Percentiles rank a stretch among this genome's conserved stretches.
phyloP scores from a whole-genome alignment of 2,797 vertebrate species.

The Bufotes viridis region DNA sequence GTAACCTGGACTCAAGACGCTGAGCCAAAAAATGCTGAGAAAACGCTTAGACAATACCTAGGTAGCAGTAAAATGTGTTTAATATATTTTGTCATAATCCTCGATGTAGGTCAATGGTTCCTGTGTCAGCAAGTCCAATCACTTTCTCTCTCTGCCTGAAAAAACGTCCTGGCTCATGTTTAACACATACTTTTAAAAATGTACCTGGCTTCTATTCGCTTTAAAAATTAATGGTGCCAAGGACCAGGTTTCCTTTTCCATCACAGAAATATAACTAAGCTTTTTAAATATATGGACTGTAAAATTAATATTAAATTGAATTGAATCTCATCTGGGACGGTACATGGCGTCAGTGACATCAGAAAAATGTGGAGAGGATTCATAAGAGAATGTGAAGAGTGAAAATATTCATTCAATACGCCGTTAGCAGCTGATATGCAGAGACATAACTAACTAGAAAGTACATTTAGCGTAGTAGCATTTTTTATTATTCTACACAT shows the following conservation, averaged over 20 bases:
- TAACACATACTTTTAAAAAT: conserved; percentile 39
- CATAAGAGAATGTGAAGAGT: neutral
- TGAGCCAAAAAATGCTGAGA: conserved; percentile 43
- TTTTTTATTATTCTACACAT: no score
- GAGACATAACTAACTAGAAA: neutral
- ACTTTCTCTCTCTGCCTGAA: conserved; percentile 24
- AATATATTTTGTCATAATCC: conserved; percentile 60
- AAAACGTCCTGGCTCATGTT: conserved; percentile 36
- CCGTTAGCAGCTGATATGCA: neutral
- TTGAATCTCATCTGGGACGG: neutral
- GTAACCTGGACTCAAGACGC: conserved; percentile 31
- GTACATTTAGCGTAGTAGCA: neutral
- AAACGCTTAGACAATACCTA: conserved; percentile 55
- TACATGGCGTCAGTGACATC: neutral
- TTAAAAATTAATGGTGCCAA: conserved; percentile 51
- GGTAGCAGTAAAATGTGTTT: conserved; percentile 60
- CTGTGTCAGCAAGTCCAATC: conserved; percentile 56
- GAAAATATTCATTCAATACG: neutral
- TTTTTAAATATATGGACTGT: conserved; percentile 43
- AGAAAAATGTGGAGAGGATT: neutral
- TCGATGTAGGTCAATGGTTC: conserved; percentile 58
- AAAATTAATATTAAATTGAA: conserved; percentile 49
- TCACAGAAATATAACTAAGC: conserved; percentile 42
- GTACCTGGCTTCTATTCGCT: conserved; percentile 43
- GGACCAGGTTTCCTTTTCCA: conserved; percentile 52